Evolutionary conservation across 1,140 invertebrate species (phyloP), one percentile per base, ranked within the genome.

Genomic region (Anastrepha ludens): DNA sequence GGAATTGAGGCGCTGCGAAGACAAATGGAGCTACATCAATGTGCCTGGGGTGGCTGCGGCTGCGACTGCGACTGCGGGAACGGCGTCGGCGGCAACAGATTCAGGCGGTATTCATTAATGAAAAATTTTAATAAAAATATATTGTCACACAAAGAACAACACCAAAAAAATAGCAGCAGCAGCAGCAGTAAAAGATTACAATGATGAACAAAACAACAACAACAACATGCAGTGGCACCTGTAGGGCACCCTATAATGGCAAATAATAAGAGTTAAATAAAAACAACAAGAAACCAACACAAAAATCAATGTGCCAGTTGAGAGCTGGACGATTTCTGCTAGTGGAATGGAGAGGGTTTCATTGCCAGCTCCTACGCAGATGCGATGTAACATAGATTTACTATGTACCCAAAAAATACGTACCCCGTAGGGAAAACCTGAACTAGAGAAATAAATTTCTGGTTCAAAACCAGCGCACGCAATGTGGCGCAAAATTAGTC

Each of bases 51-150:
- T 29, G 29, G 29, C 29, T 29, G 29, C 29, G 29, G 29, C 29
- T 29, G 29, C 29, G 29, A 29, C 29, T 29, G 29, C 29, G 29
- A 29, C 29, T 29, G 3, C 20, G 17, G 1, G n/a, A 20, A n/a
- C 60, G 17, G 59, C 59, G 17, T 0, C 20, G 62, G 62, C 29
- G 39, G 39, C 13, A 5, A 44, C 13, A 74, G 41, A 13, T 20
- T 55, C 47, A n/a, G 47, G 6, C 4, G 70, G 50, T 78, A 50
- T 78, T 7, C 74, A 55, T 78, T 78, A 78, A 81, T 81, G n/a
- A 81, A 81, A 50, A 20, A 55, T 29, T 55, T 50, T 11, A 74
- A 47, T 67, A 11, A 41, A 74, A 74, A 74, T 50, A 47, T 74
- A 50, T 74, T 29, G 65, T 9, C 29, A 13, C 65, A 8, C 20